These are phyloP conservation scores for Enteromius argenteus DNA, from an alignment of 2,797 vertebrate species.

Conservation along the genomic window DNA sequence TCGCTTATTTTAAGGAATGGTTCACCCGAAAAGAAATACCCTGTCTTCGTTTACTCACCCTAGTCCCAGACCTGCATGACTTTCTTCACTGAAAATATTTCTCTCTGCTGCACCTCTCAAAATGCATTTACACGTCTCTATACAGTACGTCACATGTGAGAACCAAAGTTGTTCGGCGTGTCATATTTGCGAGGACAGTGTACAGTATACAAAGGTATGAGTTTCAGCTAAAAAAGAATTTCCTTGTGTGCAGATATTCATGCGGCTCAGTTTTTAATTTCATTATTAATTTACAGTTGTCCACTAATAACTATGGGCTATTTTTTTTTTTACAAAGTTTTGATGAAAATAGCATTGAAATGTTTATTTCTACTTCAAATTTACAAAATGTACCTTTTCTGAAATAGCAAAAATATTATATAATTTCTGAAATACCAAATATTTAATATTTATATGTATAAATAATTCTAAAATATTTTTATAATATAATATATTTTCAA, in stretches of 20 bases:
- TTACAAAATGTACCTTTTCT: background rate
- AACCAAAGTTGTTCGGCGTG: background rate
- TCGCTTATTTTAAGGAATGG: constrained; percentile 8
- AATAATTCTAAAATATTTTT: too few species aligned
- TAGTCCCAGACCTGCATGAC: constrained; percentile 34
- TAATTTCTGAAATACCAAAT: background rate
- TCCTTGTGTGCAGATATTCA: background rate
- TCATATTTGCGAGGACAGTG: background rate
- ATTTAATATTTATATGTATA: background rate
- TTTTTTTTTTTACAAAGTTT: too few species aligned
- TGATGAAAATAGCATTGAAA: background rate
- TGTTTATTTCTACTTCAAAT: background rate
- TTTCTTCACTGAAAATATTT: background rate
- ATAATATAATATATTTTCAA: too few species aligned
- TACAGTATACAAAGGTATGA: background rate
- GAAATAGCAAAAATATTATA: background rate
- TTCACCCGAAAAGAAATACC: background rate
- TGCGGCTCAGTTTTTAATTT: background rate
- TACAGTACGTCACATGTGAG: background rate
- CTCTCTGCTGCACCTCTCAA: background rate
- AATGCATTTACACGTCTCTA: background rate
- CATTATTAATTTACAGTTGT: background rate
- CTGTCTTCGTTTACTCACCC: background rate
- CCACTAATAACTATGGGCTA: background rate
- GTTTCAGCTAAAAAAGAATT: background rate